Conservation (phyloP, 2,797 vertebrate genomes). For the Neosilurus mollespiculum region DNA sequence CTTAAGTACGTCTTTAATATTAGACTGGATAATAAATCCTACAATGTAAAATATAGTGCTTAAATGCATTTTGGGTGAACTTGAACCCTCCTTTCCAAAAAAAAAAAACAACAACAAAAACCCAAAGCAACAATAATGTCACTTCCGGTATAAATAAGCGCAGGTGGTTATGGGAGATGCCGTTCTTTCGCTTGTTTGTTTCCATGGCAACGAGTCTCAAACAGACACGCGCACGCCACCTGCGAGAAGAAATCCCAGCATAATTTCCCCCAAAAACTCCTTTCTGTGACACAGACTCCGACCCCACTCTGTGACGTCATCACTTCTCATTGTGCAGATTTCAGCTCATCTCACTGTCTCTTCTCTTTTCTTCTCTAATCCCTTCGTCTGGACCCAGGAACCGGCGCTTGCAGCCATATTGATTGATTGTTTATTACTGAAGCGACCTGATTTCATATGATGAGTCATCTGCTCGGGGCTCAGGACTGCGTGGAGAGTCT, state of each 20-base stretch:
- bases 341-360: too few species aligned
- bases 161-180: background rate
- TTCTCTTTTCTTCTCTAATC: too few species aligned
- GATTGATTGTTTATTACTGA: too few species aligned
- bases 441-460: constrained; percentile 45
- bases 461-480: constrained; percentile 79
- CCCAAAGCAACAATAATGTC: too few species aligned
- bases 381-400: too few species aligned
- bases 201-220: constrained; percentile 59
- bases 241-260: too few species aligned
- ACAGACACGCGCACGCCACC: constrained; percentile 43
- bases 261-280: too few species aligned
- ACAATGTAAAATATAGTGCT: background rate
- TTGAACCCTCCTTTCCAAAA: too few species aligned
- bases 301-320: too few species aligned
- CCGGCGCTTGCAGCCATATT: too few species aligned
- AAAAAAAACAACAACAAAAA: background rate
- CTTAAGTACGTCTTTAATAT: background rate
- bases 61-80: background rate
- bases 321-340: too few species aligned
- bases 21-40: background rate
- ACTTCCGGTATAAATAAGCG: background rate
- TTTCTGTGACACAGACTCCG: too few species aligned
- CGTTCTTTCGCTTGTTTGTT: constrained; percentile 45
- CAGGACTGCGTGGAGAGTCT: constrained; percentile 84